Evolutionary conservation across 2,113 vertebrate genomes (phyloP).

Genomic region (Equus przewalskii): DNA sequence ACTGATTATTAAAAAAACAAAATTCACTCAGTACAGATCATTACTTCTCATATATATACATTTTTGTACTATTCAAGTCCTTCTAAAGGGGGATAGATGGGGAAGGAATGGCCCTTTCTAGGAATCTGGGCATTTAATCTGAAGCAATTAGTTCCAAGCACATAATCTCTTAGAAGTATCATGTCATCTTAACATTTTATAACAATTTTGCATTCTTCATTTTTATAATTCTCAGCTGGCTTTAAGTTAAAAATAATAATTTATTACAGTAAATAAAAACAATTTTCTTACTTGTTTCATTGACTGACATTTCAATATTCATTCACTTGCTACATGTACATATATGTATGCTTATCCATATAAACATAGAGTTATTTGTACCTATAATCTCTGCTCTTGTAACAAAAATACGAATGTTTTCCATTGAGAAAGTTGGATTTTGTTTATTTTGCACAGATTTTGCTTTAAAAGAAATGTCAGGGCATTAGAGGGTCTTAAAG

Average conservation of each 20-base stretch:
- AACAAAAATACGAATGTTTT: neutral
- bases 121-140: neutral
- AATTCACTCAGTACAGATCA: neutral
- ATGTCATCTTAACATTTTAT: neutral
- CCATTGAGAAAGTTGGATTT: neutral
- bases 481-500: neutral
- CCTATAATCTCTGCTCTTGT: neutral
- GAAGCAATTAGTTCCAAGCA: neutral
- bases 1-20: constrained; percentile 19
- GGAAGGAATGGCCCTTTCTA: neutral
- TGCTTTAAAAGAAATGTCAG: neutral
- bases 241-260: neutral
- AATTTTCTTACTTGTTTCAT: neutral
- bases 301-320: neutral
- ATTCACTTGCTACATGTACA: neutral
- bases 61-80: neutral
- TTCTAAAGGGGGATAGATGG: neutral
- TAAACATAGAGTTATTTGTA: neutral
- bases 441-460: constrained; percentile 19
- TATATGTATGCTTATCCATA: neutral
- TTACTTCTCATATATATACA: neutral
- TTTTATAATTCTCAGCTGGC: neutral
- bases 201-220: neutral
- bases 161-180: neutral
- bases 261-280: neutral